These are phyloP conservation scores for Dendrocincla tyrannina DNA, from an alignment of 2,797 vertebrate species.

Conservation along the genomic window DNA sequence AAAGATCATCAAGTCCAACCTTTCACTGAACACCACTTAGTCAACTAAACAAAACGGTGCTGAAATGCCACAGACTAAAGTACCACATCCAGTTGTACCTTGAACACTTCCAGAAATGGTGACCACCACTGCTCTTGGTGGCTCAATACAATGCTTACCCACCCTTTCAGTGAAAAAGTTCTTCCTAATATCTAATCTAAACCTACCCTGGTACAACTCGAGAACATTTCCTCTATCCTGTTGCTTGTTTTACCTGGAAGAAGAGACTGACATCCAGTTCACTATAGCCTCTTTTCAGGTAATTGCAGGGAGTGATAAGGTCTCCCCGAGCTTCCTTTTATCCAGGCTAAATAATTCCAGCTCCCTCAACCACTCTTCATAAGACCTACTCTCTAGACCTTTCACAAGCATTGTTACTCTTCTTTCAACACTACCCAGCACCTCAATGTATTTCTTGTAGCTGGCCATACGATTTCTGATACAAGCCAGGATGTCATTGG, in stretches of 20 bases:
- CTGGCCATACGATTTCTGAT: not conserved
- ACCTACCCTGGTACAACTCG: not conserved
- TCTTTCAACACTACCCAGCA: not conserved
- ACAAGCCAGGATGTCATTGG: not conserved
- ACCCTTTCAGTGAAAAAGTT: accelerated
- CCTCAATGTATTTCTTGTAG: not conserved
- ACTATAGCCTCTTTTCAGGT: not conserved
- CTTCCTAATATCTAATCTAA: not conserved
- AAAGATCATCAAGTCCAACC: too few species aligned
- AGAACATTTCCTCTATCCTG: not conserved
- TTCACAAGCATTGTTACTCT: not conserved
- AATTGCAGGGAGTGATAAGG: not conserved
- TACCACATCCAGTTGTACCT: accelerated
- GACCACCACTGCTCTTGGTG: not conserved
- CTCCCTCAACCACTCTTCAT: not conserved
- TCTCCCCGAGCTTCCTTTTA: not conserved
- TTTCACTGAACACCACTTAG: not conserved
- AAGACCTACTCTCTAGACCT: not conserved
- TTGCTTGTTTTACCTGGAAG: not conserved
- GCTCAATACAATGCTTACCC: not conserved
- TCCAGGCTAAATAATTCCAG: too few species aligned
- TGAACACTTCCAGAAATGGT: not conserved
- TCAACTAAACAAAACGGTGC: not conserved
- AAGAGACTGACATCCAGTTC: not conserved
- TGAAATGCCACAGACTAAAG: not conserved